Evolutionary conservation across 2,888 invertebrate genomes (phyloP).

Genomic region (Eulithis prunata): DNA sequence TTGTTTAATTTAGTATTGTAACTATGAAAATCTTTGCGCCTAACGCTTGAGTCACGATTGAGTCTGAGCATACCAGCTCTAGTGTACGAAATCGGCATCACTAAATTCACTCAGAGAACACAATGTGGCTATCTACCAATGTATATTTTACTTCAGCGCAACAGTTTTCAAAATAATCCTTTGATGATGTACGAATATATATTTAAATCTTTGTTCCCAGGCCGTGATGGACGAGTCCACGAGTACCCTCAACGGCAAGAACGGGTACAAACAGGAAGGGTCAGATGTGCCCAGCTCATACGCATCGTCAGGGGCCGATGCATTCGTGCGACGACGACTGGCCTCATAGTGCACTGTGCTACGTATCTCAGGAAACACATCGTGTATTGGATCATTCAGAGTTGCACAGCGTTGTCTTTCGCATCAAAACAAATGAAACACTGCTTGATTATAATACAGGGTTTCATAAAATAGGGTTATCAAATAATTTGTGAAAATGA

Average conservation of each 20-base stretch:
- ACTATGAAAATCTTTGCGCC: too few species aligned
- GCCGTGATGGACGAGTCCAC: slow-evolving; percentile 85
- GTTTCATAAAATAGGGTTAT: too few species aligned
- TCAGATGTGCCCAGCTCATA: slow-evolving; percentile 74
- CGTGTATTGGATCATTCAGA: slow-evolving; percentile 7
- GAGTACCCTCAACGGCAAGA: slow-evolving; percentile 62
- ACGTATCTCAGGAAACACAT: slow-evolving; percentile 1
- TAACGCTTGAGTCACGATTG: too few species aligned
- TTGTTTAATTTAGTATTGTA: too few species aligned
- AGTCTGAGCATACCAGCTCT: too few species aligned
- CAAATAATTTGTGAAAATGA: too few species aligned
- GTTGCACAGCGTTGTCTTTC: neutral
- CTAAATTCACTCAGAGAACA: too few species aligned
- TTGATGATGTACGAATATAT: neutral
- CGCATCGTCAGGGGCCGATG: slow-evolving; percentile 76
- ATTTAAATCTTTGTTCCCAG: slow-evolving; percentile 62
- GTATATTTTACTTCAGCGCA: too few species aligned
- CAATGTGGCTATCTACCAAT: too few species aligned
- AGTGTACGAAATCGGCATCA: too few species aligned
- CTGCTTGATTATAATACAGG: too few species aligned
- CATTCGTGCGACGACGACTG: slow-evolving; percentile 74
- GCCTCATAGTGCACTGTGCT: slow-evolving; percentile 38
- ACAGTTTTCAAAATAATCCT: too few species aligned
- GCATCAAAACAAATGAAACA: neutral
- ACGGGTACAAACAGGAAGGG: slow-evolving; percentile 77